Conservation (phyloP, 2,888 invertebrate genomes). For the Boloria euphrosyne region DNA sequence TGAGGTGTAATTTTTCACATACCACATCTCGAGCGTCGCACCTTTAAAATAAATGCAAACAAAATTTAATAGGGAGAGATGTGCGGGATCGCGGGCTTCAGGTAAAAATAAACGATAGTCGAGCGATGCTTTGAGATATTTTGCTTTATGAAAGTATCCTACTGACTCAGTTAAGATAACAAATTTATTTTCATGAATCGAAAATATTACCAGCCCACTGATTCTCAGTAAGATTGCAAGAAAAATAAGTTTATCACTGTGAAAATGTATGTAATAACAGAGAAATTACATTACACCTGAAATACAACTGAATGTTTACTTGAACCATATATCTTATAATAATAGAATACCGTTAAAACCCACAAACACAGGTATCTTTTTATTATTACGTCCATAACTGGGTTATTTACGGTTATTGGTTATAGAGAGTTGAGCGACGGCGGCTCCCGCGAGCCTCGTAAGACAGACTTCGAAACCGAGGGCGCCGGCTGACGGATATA, state of each 20-base stretch:
- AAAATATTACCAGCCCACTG: slow-evolving; percentile 20
- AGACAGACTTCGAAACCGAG: slow-evolving; percentile 71
- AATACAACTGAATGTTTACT: background rate
- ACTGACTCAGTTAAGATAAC: slow-evolving; percentile 42
- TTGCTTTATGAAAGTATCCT: slow-evolving; percentile 59
- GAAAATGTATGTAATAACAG: too few species aligned
- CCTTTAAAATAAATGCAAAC: slow-evolving; percentile 83
- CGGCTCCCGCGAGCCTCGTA: slow-evolving; percentile 77
- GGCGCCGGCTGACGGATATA: slow-evolving; percentile 77
- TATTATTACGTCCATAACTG: slow-evolving; percentile 38
- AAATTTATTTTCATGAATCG: slow-evolving; percentile 39
- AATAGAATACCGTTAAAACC: slow-evolving; percentile 7
- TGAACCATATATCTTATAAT: background rate
- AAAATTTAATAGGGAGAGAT: slow-evolving; percentile 83
- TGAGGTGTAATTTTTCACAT: slow-evolving; percentile 83
- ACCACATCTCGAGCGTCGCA: slow-evolving; percentile 81
- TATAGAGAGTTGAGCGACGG: slow-evolving; percentile 77
- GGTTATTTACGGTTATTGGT: slow-evolving; percentile 81
- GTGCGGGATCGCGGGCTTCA: slow-evolving; percentile 78
- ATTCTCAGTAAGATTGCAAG: slow-evolving; percentile 7
- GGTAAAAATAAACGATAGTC: slow-evolving; percentile 79
- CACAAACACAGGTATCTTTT: slow-evolving; percentile 36
- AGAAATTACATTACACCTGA: background rate
- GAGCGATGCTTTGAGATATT: slow-evolving; percentile 72
- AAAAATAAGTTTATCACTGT: too few species aligned